Evolutionary conservation across 2,888 invertebrate genomes (phyloP).

Genomic region (Macropis europaea): DNA sequence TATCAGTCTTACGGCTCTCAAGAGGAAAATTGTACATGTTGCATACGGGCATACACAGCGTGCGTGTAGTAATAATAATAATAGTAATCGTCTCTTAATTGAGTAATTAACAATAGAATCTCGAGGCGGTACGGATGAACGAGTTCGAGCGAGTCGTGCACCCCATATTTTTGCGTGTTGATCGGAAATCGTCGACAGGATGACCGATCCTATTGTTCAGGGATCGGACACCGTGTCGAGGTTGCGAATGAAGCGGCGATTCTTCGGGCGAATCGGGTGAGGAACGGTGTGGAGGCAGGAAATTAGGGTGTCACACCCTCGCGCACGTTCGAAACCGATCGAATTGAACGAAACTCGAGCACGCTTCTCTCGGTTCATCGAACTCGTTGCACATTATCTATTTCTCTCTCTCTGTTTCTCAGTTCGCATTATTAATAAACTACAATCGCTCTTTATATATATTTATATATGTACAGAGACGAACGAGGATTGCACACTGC

Average conservation of each 20-base stretch:
- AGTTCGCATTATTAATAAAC: neutral
- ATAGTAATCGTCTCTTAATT: no score
- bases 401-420: neutral
- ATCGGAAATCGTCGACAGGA: neutral
- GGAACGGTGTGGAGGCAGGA: no score
- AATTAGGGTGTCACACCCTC: neutral
- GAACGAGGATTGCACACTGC: conserved; percentile 13
- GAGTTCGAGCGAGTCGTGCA: neutral
- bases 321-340: neutral
- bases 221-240: neutral
- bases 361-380: conserved; percentile 12
- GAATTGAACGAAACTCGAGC: neutral
- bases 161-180: neutral
- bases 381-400: conserved; percentile 16
- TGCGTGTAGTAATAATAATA: no score
- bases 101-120: no score
- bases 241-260: no score
- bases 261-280: no score
- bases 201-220: neutral
- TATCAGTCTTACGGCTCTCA: conserved; percentile 73
- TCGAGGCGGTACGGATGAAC: neutral
- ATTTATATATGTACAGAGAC: neutral
- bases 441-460: neutral
- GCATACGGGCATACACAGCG: neutral
- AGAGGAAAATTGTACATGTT: conserved; percentile 46